Evolutionary conservation across 2,888 invertebrate genomes (phyloP), one percentile per base, ranked within the genome.

Genomic region (Drepanosiphum platanoidis): DNA sequence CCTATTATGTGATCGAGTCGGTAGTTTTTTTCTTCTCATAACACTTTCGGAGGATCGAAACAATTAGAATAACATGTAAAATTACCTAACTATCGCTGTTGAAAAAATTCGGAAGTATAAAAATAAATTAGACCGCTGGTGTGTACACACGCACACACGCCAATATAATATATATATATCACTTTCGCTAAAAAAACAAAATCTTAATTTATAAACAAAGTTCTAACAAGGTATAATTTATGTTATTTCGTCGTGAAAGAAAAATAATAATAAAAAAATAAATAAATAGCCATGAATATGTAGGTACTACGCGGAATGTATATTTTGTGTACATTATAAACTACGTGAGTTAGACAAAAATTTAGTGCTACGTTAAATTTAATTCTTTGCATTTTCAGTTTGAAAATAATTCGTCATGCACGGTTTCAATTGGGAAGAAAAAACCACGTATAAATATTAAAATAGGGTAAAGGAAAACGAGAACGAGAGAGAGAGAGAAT

Each of bases 381-480:
- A 32, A 78, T 30, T 8, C 30, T 30, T 11, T 42, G 18, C 30
- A 78, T 64, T 64, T 64, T n/a, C 46, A 7, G n/a, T 4, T 1
- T n/a, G 3, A 79, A 42, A 66, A 34, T 46, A 79, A 79, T 46
- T 68, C 42, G 79, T 66, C 66, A 64, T 64, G 64, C 64, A 78
- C 64, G 64, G 32, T 66, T 66, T 32, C 13, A n/a, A 79, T 18
- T 46, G n/a, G 15, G 22, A 68, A 46, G n/a, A 30, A 68, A 34
- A 32, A 66, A 66, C 1, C 8, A 30, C 9, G 22, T 39, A 66
- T 66, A n/a, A 64, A 42, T 66, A 32, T 8, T 75, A 13, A 46
- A 64, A 32, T 30, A 78, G 32, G 11, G 15, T 42, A 66, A 34
- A 34, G 32, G 34, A 79, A n/a, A n/a, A n/a, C n/a, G n/a, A n/a